Conservation (phyloP, 2,888 invertebrate species). For the Caenorhabditis sp. region DNA sequence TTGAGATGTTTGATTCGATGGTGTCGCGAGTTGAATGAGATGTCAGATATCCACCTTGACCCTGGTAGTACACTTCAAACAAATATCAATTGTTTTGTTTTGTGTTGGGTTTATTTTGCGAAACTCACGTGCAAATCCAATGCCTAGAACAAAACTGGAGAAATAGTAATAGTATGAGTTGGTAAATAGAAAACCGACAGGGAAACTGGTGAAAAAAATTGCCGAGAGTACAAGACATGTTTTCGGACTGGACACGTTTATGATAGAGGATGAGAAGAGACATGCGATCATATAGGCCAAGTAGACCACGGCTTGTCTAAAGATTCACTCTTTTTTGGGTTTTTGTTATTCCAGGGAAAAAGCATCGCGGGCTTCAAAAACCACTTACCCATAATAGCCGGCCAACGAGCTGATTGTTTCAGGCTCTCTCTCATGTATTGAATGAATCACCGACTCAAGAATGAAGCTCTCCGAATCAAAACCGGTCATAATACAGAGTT, state of each 20-base stretch:
- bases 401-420: conserved; percentile 44
- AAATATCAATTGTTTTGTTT: background rate
- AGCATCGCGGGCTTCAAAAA: background rate
- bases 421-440: conserved; percentile 51
- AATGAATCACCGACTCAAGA: conserved; percentile 54
- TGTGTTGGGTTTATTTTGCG: no score
- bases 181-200: conserved; percentile 48
- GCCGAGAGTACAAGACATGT: conserved; percentile 26
- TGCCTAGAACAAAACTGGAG: conserved; percentile 37
- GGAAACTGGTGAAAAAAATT: conserved; percentile 32
- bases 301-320: conserved; percentile 45
- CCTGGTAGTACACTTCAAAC: conserved; percentile 44
- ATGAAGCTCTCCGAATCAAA: conserved; percentile 48
- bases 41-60: conserved; percentile 45
- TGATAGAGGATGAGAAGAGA: conserved; percentile 41
- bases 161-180: conserved; percentile 47
- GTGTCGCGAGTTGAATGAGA: conserved; percentile 46
- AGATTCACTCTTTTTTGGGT: conserved; percentile 9
- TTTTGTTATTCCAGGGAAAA: no score
- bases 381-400: conserved; percentile 55
- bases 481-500: conserved; percentile 53
- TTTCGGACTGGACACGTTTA: conserved; percentile 30
- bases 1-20: conserved; percentile 39
- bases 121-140: conserved; percentile 46
- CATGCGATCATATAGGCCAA: conserved; percentile 37